Conservation (phyloP, 2,113 vertebrate genomes). For the Verasper variegatus region DNA sequence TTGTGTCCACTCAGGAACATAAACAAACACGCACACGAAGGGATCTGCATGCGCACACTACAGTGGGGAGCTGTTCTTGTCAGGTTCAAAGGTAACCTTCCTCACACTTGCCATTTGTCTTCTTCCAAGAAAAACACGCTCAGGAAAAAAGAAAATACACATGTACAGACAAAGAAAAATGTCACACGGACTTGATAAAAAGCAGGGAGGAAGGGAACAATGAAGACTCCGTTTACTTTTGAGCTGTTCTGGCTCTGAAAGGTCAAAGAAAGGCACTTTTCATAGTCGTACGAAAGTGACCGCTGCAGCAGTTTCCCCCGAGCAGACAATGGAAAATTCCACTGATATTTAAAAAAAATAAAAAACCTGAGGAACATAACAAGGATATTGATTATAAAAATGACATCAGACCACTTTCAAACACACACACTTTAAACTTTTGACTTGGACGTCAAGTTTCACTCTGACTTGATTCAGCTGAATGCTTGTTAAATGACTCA, state of each 20-base stretch:
- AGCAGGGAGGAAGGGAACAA: constrained; percentile 69
- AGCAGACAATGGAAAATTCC: constrained; percentile 68
- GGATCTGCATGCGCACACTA: constrained; percentile 54
- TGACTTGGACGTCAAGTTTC: constrained; percentile 40
- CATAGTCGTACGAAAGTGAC: constrained; percentile 52
- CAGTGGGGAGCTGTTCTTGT: constrained; percentile 50
- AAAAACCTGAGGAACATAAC: constrained; percentile 34
- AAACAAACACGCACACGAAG: constrained; percentile 19
- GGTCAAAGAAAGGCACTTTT: constrained; percentile 63
- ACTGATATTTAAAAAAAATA: constrained; percentile 39
- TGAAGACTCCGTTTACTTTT: constrained; percentile 64
- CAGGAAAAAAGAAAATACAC: constrained; percentile 42
- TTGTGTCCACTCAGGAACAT: constrained; percentile 38
- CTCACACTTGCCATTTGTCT: constrained; percentile 71
- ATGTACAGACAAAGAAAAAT: constrained; percentile 62
- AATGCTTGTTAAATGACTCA: constrained; percentile 27
- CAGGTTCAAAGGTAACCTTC: constrained; percentile 74
- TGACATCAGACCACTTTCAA: constrained; percentile 41
- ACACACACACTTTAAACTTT: constrained; percentile 47
- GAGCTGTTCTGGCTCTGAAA: constrained; percentile 60
- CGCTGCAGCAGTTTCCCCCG: constrained; percentile 18
- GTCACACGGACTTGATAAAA: constrained; percentile 73
- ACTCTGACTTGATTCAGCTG: constrained; percentile 10
- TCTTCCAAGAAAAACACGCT: constrained; percentile 66
- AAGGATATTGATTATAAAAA: constrained; percentile 50